Evolutionary conservation across 1,140 invertebrate species (phyloP).

Genomic region (Coptotermes formosanus): DNA sequence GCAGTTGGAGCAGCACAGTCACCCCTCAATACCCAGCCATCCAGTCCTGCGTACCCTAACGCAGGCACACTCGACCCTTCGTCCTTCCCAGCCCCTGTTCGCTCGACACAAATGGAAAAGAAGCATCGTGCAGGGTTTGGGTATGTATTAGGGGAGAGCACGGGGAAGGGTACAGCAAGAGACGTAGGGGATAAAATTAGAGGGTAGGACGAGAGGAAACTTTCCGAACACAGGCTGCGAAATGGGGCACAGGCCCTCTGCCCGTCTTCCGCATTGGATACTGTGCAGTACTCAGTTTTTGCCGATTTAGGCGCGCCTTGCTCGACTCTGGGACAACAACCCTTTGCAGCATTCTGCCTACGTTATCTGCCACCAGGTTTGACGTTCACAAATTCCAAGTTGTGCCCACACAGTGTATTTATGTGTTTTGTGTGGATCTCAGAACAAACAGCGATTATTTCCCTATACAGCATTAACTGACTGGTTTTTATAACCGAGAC

Average conservation of each 20-base stretch:
- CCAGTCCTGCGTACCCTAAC: not conserved
- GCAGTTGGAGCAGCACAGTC: not conserved
- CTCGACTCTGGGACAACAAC: not conserved
- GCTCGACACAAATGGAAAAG: slow-evolving; percentile 26
- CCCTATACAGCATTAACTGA: no score
- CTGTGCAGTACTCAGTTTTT: not conserved
- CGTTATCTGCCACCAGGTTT: no score
- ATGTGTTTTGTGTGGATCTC: no score
- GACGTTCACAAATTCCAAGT: no score
- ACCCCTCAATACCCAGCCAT: not conserved
- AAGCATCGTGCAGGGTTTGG: not conserved
- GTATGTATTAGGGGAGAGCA: not conserved
- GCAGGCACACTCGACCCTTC: not conserved
- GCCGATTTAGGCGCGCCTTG: not conserved
- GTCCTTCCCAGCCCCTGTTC: not conserved
- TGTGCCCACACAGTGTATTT: no score
- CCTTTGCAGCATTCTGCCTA: no score
- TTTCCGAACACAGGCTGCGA: not conserved
- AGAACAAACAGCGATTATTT: no score
- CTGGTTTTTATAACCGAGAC: no score
- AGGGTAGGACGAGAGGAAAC: slow-evolving; percentile 16
- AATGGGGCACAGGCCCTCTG: not conserved
- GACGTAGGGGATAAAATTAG: slow-evolving; percentile 23
- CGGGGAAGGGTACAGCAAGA: slow-evolving; percentile 2
- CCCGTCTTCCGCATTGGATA: not conserved